Base-by-base conservation (phyloP, 2,888 invertebrate genomes). In the Ametastegia equiseti region DNA sequence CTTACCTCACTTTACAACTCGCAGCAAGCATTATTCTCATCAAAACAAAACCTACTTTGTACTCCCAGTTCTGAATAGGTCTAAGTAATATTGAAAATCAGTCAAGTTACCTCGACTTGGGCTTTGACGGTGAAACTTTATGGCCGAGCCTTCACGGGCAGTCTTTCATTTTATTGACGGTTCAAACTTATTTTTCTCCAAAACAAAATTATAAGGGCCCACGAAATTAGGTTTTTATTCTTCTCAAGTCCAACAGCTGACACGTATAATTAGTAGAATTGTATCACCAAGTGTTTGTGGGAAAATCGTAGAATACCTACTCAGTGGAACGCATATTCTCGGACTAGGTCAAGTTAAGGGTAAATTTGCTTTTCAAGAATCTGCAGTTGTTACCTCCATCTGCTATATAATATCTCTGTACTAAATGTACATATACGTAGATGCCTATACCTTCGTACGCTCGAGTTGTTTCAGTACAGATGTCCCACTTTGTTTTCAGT, bases 401-500 rank as follows among this genome's bases (percentile, higher is more conserved):
- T 45, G 27, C 45, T 42, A 15, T 30, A n/a, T n/a, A n/a, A n/a
- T n/a, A 71, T 45, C 15, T 15, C 30, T 39, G 36, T 19, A 19
- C 36, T 39, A 19, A 19, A 65, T 15, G 65, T 39, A 39, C 23
- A 42, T 42, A 3, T 42, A 42, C 11, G 42, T 54, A 23, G 9
- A 11, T 60, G 7, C 50, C 1, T 67, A 39, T 1, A 39, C 7
- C 33, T n/a, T n/a, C 19, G 3, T 30, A 36, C 39, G 36, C 19
- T 39, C 11, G 7, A 19, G 11, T 39, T 39, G 65, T 39, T 39
- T 0, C 33, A 69, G 45, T 39, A 45, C 13, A 9, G 69, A 23
- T 69, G 69, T 27, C 71, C 71, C 47, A 71, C 71, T 71, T 71
- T 71, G 47, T 71, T 47, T 30, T 27, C 15, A 71, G 47, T 47